Base-by-base conservation (phyloP, 1,140 invertebrate genomes). In the Melitaea cinxia region DNA sequence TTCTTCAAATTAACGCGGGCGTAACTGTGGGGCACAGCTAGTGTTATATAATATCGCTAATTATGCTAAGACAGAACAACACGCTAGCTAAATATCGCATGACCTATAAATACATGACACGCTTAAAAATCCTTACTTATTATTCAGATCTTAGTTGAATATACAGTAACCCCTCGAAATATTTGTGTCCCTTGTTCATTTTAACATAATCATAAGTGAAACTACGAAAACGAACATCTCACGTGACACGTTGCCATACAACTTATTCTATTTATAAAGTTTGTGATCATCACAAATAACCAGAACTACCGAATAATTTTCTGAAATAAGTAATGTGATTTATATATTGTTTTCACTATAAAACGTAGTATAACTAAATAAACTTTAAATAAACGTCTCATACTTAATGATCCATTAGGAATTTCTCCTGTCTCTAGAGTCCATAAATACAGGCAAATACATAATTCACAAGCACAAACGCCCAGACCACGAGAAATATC, bases 181-280 rank as follows among this genome's bases (percentile, higher is more conserved):
- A 39, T 4, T 1, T 2, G n/a, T 39, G 15, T 39, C 5, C n/a
- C 15, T n/a, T n/a, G 6, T 39, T 17, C 37, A 42, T 42, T 42
- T 42, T 5, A 42, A 42, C 17, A 42, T 17, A 42, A 17, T 42
- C 37, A 42, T 15, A 17, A 42, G 37, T 15, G 37, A 42, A 17
- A 42, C 14, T 9, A 19, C n/a, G 14, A 15, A 19, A 2, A 42
- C 14, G 14, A 15, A 42, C 14, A 17, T 42, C 17, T 42, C 37
- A 42, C 15, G 15, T 42, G 37, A 42, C 37, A 5, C 17, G 17
- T 19, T 42, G 37, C 37, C 15, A 42, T 42, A 15, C 14, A 42
- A 42, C 14, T 42, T 19, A 42, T 17, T 42, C 37, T 42, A 42
- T 42, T 42, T 42, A 42, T 2, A 42, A 42, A 42, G 37, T 42